These are phyloP conservation scores for Artibeus jamaicensis DNA, from an alignment of 2,797 vertebrate genomes.

Conservation along the genomic window DNA sequence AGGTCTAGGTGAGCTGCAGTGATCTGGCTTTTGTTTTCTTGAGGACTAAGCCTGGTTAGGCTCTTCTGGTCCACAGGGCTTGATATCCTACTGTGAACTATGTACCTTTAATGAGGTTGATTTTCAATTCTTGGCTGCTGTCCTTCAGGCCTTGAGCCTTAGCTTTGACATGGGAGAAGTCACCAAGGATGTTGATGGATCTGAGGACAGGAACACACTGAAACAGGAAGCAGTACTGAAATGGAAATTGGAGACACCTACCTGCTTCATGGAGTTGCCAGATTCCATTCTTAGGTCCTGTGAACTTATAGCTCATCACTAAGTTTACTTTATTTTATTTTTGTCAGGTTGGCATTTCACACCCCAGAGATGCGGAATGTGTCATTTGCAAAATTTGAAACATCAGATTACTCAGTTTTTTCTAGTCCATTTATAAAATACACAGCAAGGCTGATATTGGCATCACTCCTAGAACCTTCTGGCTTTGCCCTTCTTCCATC, in stretches of 20 bases:
- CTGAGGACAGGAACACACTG: background rate
- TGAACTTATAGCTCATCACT: conserved; percentile 33
- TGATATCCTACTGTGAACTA: background rate
- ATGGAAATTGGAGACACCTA: conserved; percentile 4
- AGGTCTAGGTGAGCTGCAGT: background rate
- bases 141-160: background rate
- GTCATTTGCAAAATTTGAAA: conserved; percentile 68
- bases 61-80: background rate
- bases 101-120: background rate
- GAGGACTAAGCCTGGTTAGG: background rate
- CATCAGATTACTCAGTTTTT: conserved; percentile 69
- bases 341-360: conserved; percentile 76
- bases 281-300: background rate
- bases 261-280: conserved; percentile 31
- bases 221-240: background rate
- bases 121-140: conserved; percentile 12
- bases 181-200: background rate
- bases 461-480: conserved; percentile 25
- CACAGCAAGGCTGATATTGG: conserved; percentile 36
- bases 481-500: conserved; percentile 27
- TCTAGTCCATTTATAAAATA: conserved; percentile 66
- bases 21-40: background rate
- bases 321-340: conserved; percentile 71
- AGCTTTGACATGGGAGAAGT: background rate
- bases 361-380: conserved; percentile 67